Base-by-base conservation (phyloP, 2,888 invertebrate genomes). In the Saturnia japonica region DNA sequence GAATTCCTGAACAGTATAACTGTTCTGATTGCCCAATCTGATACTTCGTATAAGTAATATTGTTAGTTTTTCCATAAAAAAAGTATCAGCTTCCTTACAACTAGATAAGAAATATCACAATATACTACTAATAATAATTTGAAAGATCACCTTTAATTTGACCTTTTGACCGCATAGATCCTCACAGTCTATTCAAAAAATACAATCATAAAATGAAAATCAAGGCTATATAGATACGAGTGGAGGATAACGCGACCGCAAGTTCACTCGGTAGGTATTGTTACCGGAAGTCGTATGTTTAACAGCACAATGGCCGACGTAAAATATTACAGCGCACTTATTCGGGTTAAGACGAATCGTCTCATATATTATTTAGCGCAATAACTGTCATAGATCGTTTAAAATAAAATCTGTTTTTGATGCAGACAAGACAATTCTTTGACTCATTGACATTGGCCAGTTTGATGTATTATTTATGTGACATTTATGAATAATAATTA, bases 361-460 rank as follows among this genome's bases (percentile, higher is more conserved):
- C 88, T 87, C 90, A 89, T 91, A 90, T 90, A 90, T 91, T 90
- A 91, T 87, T 87, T 88, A 88, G 87, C 81, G 87, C 89, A 87
- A 88, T 88, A 87, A 86, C 80, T 73, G 68, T 25, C 86, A 87
- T 68, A 88, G 91, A 89, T 60, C 85, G 87, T 74, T 72, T 72
- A 72, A 19, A 74, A 74, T 72, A 69, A 22, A 45, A 51, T 69
- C 42, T 28, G n/a, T 71, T 25, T 69, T 67, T 67, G 54, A 7
- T 67, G 60, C 72, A 82, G 80, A 86, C 70, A 75, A 57, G 77
- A 74, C 75, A 75, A 1, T 51, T 70, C 14, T 43, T 66, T 72
- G n/a, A 42, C 12, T 25, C 14, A 1, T 3, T 25, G 25, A 57
- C 57, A 25, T 11, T 57, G 57, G 14, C 25, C 25, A 9, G 11